Conservation (phyloP, 2,888 invertebrate species). For the Pollenia angustigena region DNA sequence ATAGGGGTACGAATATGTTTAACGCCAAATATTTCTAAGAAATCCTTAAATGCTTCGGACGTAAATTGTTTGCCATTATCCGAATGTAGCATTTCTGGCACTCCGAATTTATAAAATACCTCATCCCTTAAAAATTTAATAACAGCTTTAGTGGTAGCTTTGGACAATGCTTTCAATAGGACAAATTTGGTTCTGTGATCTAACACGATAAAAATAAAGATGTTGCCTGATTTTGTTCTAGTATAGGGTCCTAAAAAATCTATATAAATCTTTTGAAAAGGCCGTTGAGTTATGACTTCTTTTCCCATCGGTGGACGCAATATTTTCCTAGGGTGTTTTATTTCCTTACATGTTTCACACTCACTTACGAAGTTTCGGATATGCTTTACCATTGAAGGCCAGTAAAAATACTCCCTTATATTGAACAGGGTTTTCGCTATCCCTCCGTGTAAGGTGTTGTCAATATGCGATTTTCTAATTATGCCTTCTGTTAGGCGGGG, state of each 20-base stretch:
- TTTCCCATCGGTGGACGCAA: background rate
- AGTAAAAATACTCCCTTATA: constrained; percentile 13
- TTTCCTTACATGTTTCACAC: background rate
- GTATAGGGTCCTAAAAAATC: background rate
- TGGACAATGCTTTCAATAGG: background rate
- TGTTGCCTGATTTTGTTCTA: background rate
- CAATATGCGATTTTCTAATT: background rate
- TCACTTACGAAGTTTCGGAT: background rate
- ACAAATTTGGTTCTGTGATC: background rate
- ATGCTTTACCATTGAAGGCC: background rate
- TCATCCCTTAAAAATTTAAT: too few relatives aligned
- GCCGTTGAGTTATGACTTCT: background rate
- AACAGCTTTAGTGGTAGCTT: background rate
- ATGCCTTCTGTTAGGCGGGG: background rate
- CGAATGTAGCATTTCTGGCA: too few relatives aligned
- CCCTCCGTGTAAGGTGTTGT: constrained; percentile 13
- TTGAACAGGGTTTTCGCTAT: constrained; percentile 20
- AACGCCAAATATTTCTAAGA: too few relatives aligned
- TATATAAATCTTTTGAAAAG: constrained; percentile 9
- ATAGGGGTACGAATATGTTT: background rate
- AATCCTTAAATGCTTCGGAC: too few relatives aligned
- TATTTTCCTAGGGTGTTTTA: background rate
- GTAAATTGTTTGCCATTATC: too few relatives aligned
- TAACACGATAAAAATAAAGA: background rate
- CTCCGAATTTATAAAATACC: too few relatives aligned